These are phyloP conservation scores for Cantharis nigra DNA, from an alignment of 2,888 invertebrate genomes.

Conservation along the genomic window DNA sequence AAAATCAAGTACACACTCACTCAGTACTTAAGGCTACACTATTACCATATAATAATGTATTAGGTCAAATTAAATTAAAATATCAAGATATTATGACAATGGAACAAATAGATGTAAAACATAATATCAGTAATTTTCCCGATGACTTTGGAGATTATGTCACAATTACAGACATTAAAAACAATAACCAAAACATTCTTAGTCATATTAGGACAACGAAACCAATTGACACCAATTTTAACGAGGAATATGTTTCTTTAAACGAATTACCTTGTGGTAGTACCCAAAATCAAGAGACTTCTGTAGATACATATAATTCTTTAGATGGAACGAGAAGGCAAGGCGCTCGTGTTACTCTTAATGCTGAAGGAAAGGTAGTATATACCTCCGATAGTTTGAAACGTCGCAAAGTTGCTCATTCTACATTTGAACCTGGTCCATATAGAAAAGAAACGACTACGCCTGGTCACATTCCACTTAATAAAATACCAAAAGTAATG, in stretches of 20 bases:
- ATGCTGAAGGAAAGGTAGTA: conserved; percentile 86
- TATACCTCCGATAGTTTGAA: conserved; percentile 86
- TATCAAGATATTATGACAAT: conserved; percentile 43
- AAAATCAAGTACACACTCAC: conserved; percentile 37
- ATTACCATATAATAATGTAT: conserved; percentile 72
- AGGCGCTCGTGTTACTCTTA: conserved; percentile 80
- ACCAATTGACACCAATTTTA: conserved; percentile 55
- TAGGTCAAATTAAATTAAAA: conserved; percentile 68
- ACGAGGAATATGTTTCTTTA: conserved; percentile 79
- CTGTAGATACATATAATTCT: conserved; percentile 51
- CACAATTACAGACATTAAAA: conserved; percentile 81
- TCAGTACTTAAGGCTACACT: conserved; percentile 57
- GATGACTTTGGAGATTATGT: conserved; percentile 81
- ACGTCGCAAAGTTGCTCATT: conserved; percentile 78
- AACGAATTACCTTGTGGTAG: conserved; percentile 70
- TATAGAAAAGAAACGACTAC: conserved; percentile 69
- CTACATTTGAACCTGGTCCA: conserved; percentile 87
- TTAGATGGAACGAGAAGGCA: conserved; percentile 62
- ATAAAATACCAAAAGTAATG: conserved; percentile 52
- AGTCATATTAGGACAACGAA: conserved; percentile 43
- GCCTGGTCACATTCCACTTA: conserved; percentile 43
- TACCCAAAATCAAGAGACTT: conserved; percentile 32
- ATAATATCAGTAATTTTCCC: conserved; percentile 25
- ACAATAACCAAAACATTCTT: conserved; percentile 69
- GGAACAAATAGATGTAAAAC: conserved; percentile 53